A percentile compares a stretch with the other conserved stretches of the same genome.
Evolutionary conservation across 2,888 invertebrate species (phyloP).

Genomic region (Chrysolina haemoptera): DNA sequence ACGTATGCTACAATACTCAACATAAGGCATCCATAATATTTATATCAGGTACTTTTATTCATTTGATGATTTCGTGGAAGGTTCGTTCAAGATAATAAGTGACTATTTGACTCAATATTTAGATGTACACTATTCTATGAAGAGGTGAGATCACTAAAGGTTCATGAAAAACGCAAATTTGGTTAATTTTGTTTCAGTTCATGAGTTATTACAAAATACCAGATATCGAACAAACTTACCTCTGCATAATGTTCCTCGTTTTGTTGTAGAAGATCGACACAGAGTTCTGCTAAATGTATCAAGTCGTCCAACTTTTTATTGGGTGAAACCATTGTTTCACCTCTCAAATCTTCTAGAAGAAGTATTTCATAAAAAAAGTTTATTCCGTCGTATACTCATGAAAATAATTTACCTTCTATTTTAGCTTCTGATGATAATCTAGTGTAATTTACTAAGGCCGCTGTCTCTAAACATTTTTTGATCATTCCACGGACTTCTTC

Average conservation of each 20-base stretch:
- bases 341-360: constrained; percentile 81
- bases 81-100: too few relatives aligned
- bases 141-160: not conserved
- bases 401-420: constrained; percentile 85
- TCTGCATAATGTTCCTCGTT: constrained; percentile 99
- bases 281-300: constrained; percentile 96
- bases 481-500: constrained; percentile 97
- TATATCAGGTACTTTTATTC: too few relatives aligned
- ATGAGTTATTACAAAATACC: not conserved
- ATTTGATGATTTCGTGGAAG: too few relatives aligned
- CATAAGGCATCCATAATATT: too few relatives aligned
- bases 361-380: not conserved
- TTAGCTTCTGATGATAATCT: constrained; percentile 96
- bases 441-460: constrained; percentile 97
- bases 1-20: too few relatives aligned
- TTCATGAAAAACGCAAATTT: not conserved
- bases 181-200: not conserved
- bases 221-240: constrained; percentile 75
- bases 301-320: constrained; percentile 95
- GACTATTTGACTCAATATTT: too few relatives aligned
- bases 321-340: constrained; percentile 87
- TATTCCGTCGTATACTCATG: not conserved
- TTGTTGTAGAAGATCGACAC: constrained; percentile 98
- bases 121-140: too few relatives aligned
- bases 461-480: constrained; percentile 97